Conservation (phyloP, 2,113 vertebrate species). For the Polypterus senegalus region DNA sequence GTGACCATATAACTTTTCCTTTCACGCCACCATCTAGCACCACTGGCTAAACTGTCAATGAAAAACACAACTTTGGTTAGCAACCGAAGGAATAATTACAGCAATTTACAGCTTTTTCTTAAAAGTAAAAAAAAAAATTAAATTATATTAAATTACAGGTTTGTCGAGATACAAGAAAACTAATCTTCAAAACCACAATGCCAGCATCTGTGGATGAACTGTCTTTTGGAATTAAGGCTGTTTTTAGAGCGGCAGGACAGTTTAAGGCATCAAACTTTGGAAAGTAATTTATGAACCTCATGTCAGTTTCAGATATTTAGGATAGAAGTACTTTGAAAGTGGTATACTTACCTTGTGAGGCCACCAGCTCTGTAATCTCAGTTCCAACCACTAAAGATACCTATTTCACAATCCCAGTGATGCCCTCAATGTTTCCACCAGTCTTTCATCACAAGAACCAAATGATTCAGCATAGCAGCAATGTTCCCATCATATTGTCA, state of each 20-base stretch:
- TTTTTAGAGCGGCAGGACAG: constrained; percentile 1
- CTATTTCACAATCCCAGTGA: constrained; percentile 1
- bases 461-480: not conserved
- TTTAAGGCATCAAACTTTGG: constrained; percentile 3
- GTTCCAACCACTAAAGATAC: not conserved
- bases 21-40: no score
- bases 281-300: constrained; percentile 5
- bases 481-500: constrained; percentile 3
- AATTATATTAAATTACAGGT: no score
- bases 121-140: no score
- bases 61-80: no score
- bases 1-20: no score
- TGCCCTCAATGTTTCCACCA: not conserved
- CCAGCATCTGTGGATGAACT: constrained; percentile 10
- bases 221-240: not conserved
- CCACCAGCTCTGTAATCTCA: no score
- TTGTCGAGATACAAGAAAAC: not conserved
- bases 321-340: constrained; percentile 13
- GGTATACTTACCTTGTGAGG: not conserved
- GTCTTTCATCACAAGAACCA: not conserved
- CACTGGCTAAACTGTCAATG: no score
- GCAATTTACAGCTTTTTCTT: no score
- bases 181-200: not conserved
- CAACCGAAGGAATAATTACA: no score
- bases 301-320: constrained; percentile 7